phyloP scores from a whole-genome alignment of 2,113 vertebrate species.

The Marcusenius ussheri region DNA sequence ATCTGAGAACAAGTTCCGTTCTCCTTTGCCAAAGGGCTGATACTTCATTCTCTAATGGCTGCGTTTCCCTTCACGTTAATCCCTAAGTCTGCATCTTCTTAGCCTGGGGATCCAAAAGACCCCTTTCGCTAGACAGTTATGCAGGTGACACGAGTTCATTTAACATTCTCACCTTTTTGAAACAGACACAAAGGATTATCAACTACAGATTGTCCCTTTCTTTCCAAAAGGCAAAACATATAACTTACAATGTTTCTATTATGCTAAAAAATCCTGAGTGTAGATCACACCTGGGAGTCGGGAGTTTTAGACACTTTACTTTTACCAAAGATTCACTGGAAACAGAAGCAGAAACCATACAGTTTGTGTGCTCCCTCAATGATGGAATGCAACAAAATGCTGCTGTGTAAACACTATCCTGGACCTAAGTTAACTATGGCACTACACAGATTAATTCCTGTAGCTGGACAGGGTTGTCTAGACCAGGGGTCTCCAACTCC shows the following conservation, averaged over 20 bases:
- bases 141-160: neutral
- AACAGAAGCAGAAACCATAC: neutral
- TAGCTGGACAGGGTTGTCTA: neutral
- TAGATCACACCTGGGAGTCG: neutral
- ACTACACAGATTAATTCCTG: neutral
- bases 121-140: neutral
- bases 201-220: neutral
- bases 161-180: neutral
- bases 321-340: neutral
- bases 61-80: neutral
- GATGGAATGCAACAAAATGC: neutral
- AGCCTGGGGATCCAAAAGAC: neutral
- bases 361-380: neutral
- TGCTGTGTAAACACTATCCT: neutral
- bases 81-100: neutral
- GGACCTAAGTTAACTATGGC: neutral
- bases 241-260: neutral
- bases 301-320: neutral
- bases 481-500: too few relatives aligned
- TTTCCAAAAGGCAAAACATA: neutral
- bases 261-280: neutral
- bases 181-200: neutral
- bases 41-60: neutral
- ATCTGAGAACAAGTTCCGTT: neutral
- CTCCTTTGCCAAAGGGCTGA: conserved; percentile 2